Evolutionary conservation across 2,113 vertebrate genomes (phyloP), one percentile per base, ranked within the genome.

Genomic region (Manacus vitellinus): DNA sequence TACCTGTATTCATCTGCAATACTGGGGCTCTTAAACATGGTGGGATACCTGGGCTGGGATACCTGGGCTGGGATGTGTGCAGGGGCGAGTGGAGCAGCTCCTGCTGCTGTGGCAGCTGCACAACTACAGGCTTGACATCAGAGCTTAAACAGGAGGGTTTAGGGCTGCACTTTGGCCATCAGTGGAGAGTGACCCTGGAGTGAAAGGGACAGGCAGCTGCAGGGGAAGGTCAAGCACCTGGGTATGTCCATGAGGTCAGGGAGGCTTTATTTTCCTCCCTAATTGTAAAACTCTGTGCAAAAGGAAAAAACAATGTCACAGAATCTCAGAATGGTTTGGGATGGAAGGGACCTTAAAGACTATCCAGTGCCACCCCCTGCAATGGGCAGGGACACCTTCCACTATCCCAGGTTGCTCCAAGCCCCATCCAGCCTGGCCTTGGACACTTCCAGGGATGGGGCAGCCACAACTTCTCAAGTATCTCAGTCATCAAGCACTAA

Each of bases 121-220:
- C 51, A 20, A 12, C 35, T 12, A 0, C 21, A 18, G 44, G 13
- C 78, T 3, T 49, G 62, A 19, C 2, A 0, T 2, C 7, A 37
- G 73, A 81, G 46, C n/a, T 76, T n/a, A 18, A n/a, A 12, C 56
- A 3, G 8, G 41, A 75, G 31, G 27, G 4, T 30, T 30, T 30
- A 24, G 31, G 31, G 67, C 87, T 83, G 22, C 4, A 0, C 33
- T 67, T 10, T 12, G 81, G 61, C 70, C 66, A 33, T 20, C 33
- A 16, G 66, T 14, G 71, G 52, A 28, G 49, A 46, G 46, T 7
- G 59, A 35, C 47, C 28, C 58, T n/a, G 73, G 22, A 65, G 65
- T 2, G 66, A 37, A 58, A 62, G 27, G 52, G 35, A 39, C 67
- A 84, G 72, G 83, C 81, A 56, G 56, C 41, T 73, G 72, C 62